Evolutionary conservation across 2,113 vertebrate species (phyloP).

Genomic region (Spilogale gracilis): DNA sequence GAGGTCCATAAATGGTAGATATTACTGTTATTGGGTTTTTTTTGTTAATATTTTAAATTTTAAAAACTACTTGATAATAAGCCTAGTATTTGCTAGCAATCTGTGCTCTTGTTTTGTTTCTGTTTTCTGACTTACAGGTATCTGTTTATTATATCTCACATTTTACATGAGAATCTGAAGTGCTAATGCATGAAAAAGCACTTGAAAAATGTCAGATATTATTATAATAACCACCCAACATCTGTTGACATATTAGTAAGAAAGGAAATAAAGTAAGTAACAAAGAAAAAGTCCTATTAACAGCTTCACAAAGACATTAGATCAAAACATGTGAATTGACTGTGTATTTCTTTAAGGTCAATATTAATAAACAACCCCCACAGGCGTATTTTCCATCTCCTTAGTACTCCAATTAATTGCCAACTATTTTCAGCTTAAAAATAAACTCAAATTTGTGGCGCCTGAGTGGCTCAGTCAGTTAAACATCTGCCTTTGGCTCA

Average conservation of each 20-base stretch:
- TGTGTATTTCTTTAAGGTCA: background rate
- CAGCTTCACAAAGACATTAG: background rate
- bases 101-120: background rate
- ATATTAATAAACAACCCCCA: background rate
- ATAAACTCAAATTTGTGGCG: background rate
- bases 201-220: background rate
- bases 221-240: background rate
- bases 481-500: no score
- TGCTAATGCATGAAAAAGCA: background rate
- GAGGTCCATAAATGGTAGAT: background rate
- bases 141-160: background rate
- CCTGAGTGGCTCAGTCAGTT: no score
- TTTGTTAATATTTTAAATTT: background rate
- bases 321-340: background rate
- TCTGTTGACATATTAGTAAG: background rate
- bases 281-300: background rate
- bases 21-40: background rate
- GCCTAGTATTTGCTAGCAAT: background rate
- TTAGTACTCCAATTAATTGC: background rate
- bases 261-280: background rate
- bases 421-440: background rate
- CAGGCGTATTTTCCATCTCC: background rate
- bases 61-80: background rate
- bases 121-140: background rate
- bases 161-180: background rate